Conservation (phyloP, 2,113 vertebrate genomes). For the Oncorhynchus gorbuscha region DNA sequence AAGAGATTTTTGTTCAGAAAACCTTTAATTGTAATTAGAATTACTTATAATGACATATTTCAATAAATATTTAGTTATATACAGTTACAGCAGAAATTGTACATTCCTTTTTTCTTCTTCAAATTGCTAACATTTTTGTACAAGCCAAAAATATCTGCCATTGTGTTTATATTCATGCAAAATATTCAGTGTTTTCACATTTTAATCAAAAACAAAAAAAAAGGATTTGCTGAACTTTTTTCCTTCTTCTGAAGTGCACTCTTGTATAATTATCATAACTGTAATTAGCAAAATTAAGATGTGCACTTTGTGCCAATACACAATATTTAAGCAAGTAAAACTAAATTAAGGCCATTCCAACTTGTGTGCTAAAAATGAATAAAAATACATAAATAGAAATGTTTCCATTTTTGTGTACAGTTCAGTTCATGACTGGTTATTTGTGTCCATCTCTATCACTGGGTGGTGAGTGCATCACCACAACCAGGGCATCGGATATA, state of each 20-base stretch:
- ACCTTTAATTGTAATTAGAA: conserved; percentile 89
- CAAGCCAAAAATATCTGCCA: conserved; percentile 94
- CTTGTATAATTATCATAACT: conserved; percentile 65
- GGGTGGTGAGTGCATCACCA: conserved; percentile 35
- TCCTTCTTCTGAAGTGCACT: conserved; percentile 66
- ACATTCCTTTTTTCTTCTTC: conserved; percentile 89
- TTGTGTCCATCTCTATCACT: conserved; percentile 20
- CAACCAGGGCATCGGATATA: conserved; percentile 46
- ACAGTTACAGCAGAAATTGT: conserved; percentile 95
- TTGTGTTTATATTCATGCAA: conserved; percentile 89
- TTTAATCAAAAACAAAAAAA: conserved; percentile 82
- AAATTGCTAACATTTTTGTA: conserved; percentile 86
- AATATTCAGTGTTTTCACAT: conserved; percentile 79
- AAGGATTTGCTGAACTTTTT: conserved; percentile 75
- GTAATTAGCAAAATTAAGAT: conserved; percentile 67
- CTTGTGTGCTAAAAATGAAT: conserved; percentile 76
- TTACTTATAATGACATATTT: conserved; percentile 90
- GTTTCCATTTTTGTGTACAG: conserved; percentile 59
- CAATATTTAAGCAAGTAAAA: conserved; percentile 78
- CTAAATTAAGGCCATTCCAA: conserved; percentile 90
- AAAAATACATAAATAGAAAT: conserved; percentile 24
- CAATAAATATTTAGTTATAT: conserved; percentile 97
- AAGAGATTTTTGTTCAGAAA: conserved; percentile 90
- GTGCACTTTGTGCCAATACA: conserved; percentile 81
- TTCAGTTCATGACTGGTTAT: conserved; percentile 47